Evolutionary conservation across 2,888 invertebrate species (phyloP).

Genomic region (Julus scanicus): DNA sequence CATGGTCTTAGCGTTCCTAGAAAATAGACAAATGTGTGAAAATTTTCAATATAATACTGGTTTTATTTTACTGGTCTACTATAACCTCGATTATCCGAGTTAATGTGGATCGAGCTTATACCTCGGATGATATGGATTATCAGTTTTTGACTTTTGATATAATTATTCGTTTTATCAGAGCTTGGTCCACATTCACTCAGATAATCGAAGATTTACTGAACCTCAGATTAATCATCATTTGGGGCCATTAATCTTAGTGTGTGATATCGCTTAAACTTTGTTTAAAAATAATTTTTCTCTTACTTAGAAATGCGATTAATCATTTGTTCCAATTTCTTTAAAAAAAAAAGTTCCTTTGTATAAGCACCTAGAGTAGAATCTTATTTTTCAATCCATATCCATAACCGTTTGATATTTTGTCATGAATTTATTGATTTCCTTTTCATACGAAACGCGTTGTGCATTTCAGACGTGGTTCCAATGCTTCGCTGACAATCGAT

Average conservation of each 20-base stretch:
- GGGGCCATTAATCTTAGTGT: too few species aligned
- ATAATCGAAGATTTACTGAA: too few species aligned
- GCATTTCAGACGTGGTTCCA: constrained; percentile 79
- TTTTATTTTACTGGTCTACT: not conserved
- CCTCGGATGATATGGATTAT: too few species aligned
- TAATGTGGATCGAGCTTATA: too few species aligned
- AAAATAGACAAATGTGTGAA: not conserved
- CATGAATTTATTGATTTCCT: not conserved
- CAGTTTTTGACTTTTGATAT: too few species aligned
- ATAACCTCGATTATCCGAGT: too few species aligned
- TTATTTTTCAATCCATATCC: constrained; percentile 11
- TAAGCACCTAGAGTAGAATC: not conserved
- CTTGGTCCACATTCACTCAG: too few species aligned
- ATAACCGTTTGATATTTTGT: constrained; percentile 28
- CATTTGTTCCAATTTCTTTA: not conserved
- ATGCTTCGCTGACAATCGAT: constrained; percentile 88
- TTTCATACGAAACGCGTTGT: not conserved
- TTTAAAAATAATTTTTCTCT: not conserved
- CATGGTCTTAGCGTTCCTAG: not conserved
- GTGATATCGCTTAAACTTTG: too few species aligned
- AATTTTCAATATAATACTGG: not conserved
- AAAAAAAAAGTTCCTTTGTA: not conserved
- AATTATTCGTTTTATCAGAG: too few species aligned
- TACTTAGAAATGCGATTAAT: not conserved
- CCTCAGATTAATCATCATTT: too few species aligned